phyloP scores from a whole-genome alignment of 2,113 vertebrate genomes.

The Nothobranchius kuhntae region DNA sequence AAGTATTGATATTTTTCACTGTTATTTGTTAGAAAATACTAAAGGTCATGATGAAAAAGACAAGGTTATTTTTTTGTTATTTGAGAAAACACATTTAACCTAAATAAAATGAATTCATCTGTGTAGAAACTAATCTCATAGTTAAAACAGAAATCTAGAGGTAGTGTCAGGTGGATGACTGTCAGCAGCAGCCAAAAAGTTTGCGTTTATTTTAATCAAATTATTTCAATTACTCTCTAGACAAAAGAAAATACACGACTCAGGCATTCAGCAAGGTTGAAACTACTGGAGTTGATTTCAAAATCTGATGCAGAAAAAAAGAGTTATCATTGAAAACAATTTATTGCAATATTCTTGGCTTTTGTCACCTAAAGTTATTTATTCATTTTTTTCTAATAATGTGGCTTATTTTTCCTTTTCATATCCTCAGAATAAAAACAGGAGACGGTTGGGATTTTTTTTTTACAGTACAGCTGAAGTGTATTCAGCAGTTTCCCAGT shows the following conservation, averaged over 20 bases:
- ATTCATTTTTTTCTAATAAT: not conserved
- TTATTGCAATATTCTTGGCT: not conserved
- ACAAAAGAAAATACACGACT: not conserved
- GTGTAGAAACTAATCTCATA: not conserved
- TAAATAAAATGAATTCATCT: not conserved
- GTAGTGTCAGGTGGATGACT: not conserved
- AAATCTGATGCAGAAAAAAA: not conserved
- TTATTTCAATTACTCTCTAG: not conserved
- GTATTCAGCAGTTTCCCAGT: not conserved
- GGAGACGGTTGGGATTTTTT: not conserved
- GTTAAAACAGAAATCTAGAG: not conserved
- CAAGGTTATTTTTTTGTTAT: too few relatives aligned
- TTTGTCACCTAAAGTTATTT: not conserved
- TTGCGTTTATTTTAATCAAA: not conserved
- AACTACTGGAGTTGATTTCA: not conserved
- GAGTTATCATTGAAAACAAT: not conserved
- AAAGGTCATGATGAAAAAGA: not conserved
- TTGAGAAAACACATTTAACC: too few relatives aligned
- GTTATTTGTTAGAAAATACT: not conserved
- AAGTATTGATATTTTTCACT: too few relatives aligned
- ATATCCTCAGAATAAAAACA: too few relatives aligned
- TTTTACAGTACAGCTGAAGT: slow-evolving; percentile 9
- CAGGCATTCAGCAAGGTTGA: not conserved
- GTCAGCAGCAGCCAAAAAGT: not conserved
- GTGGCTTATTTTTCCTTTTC: too few relatives aligned